phyloP scores from a whole-genome alignment of 1,140 invertebrate genomes.

The Sesamia nonagrioides region DNA sequence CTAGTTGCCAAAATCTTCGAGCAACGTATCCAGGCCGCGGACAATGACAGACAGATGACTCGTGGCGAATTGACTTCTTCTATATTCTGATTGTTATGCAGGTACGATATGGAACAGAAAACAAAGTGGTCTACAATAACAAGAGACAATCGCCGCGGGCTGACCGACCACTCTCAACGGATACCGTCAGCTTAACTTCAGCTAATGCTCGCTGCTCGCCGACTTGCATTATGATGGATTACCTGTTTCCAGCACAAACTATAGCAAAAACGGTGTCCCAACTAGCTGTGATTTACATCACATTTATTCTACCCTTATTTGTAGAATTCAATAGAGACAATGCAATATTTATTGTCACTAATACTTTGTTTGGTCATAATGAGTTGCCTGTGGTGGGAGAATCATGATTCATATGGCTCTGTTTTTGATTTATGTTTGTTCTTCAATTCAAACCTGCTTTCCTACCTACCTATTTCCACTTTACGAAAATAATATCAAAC shows the following conservation, averaged over 20 bases:
- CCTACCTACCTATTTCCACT: neutral
- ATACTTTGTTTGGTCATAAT: neutral
- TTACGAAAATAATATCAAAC: neutral
- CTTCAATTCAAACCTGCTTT: neutral
- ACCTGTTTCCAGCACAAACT: conserved; percentile 55
- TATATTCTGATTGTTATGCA: conserved; percentile 19
- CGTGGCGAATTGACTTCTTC: conserved; percentile 54
- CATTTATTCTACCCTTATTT: conserved; percentile 19
- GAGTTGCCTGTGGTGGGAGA: neutral
- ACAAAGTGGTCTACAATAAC: conserved; percentile 42
- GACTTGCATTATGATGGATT: conserved; percentile 61
- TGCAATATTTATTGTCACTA: neutral
- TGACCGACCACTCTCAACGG: conserved; percentile 21
- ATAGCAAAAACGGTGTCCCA: conserved; percentile 55
- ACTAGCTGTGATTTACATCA: conserved; percentile 10
- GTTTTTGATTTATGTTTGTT: too few relatives aligned
- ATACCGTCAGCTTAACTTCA: conserved; percentile 18
- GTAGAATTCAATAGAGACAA: neutral
- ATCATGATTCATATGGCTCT: neutral
- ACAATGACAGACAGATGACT: conserved; percentile 49
- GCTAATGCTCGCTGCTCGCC: conserved; percentile 40
- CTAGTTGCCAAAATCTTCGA: conserved; percentile 53
- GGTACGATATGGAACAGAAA: conserved; percentile 38
- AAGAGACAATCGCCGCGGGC: conserved; percentile 45
- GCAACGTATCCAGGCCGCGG: conserved; percentile 50